Conservation (phyloP, 2,113 vertebrate species). For the Motacilla alba region DNA sequence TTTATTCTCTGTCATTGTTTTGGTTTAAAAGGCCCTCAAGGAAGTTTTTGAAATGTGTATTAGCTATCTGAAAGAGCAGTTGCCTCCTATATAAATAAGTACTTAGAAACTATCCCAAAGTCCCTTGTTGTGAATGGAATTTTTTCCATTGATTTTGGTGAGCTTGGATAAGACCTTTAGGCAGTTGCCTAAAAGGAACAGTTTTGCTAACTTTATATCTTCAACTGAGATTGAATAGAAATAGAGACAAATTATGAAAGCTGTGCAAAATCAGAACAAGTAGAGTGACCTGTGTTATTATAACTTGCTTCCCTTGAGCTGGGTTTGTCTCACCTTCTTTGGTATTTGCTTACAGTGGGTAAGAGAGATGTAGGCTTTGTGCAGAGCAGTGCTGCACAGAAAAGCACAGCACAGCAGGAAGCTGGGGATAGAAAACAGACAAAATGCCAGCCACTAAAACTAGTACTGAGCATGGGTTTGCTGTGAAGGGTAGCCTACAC, state of each 20-base stretch:
- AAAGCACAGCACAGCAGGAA: neutral
- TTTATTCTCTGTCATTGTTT: constrained; percentile 14
- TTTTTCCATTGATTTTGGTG: neutral
- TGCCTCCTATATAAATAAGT: neutral
- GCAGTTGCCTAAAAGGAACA: neutral
- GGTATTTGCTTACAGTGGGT: neutral
- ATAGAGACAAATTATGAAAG: neutral
- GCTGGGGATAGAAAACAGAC: neutral
- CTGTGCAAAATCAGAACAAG: neutral
- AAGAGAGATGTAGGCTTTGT: neutral
- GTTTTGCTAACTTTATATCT: neutral
- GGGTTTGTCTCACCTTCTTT: neutral
- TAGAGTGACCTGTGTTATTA: neutral
- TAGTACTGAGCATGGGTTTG: neutral
- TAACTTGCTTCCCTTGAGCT: neutral
- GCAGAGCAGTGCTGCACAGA: neutral
- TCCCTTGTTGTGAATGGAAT: neutral
- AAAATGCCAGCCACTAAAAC: neutral
- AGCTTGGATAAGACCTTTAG: neutral
- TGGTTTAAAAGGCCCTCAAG: constrained; percentile 15
- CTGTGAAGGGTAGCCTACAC: neutral
- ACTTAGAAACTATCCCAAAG: neutral
- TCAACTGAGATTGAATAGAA: neutral
- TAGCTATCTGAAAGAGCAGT: neutral
- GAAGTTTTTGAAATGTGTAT: neutral